Base-by-base conservation (phyloP, 2,888 invertebrate genomes). In the Microctonus brassicae region DNA sequence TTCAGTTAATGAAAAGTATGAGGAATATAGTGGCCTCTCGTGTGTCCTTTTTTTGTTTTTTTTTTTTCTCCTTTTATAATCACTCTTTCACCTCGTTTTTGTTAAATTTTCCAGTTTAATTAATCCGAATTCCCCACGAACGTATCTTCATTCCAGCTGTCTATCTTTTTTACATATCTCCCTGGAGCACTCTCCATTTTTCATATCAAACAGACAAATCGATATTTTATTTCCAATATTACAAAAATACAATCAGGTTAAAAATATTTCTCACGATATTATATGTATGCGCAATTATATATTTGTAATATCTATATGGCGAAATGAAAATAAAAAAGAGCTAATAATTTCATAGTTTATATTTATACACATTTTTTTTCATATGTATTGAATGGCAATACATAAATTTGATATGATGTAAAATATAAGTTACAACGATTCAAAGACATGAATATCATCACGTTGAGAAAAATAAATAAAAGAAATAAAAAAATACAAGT, bases 1-100 rank as follows among this genome's bases (percentile, higher is more conserved):
- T 74, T 78, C 74, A 73, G 75, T 80, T 81, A 82, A 82, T 82
- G 80, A 81, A 82, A 81, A n/a, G n/a, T n/a, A n/a, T n/a, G n/a
- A 81, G 78, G 78, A 80, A 80, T 75, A 81, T 80, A 80, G 68
- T 67, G 73, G 55, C 39, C 33, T 7, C 34, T 7, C 34, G 33
- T 57, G 20, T 57, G 53, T 39, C 34, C 47, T 26, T 53, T 22
- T 17, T 42, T 66, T 9, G 39, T 29, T 57, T 36, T 13, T 24
- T 10, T 42, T 6, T 13, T 42, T 29, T 29, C 29, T 3, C 29
- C 29, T 29, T 7, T 29, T 3, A 29, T n/a, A 13, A n/a, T n/a
- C 39, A 13, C 6, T 5, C 39, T 67, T 13, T 47, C 47, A n/a
- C 42, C 6, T 53, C 29, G 33, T 52, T 53, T 57, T 69, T 69